These are phyloP conservation scores for Ammodytes marinus DNA, from an alignment of 2,113 vertebrate species.

Conservation along the genomic window DNA sequence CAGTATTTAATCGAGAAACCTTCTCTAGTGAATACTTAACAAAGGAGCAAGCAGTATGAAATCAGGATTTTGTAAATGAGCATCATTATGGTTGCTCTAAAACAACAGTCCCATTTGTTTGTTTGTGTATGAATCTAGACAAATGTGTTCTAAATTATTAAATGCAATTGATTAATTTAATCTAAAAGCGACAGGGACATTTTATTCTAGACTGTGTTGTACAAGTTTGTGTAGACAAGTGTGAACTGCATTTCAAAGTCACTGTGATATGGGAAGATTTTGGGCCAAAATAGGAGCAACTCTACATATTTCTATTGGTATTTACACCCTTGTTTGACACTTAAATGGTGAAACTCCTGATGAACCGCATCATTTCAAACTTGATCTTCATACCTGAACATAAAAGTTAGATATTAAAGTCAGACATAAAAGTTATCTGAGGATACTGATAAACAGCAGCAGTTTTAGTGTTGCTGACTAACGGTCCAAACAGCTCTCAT, in stretches of 20 bases:
- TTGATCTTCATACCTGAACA: conserved; percentile 21
- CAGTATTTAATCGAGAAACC: not conserved
- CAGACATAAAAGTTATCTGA: conserved; percentile 31
- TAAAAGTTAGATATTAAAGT: not conserved
- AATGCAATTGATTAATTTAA: not conserved
- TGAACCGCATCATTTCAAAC: not conserved
- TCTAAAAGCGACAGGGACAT: not conserved
- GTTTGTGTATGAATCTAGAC: not conserved
- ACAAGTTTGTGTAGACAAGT: not conserved
- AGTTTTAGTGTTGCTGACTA: conserved; percentile 42
- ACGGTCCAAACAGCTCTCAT: conserved; percentile 33
- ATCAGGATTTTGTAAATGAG: not conserved
- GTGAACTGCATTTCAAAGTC: not conserved
- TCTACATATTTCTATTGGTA: not conserved
- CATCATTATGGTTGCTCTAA: not conserved
- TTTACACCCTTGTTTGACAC: conserved; percentile 1
- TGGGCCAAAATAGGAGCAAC: not conserved
- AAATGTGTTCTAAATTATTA: not conserved
- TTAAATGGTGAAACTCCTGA: not conserved
- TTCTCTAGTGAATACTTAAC: not conserved
- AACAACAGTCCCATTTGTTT: not conserved
- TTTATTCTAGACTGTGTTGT: not conserved
- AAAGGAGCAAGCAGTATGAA: not conserved
- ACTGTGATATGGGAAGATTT: not conserved
- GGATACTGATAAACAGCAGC: conserved; percentile 43